Evolutionary conservation across 1,140 invertebrate genomes (phyloP), one percentile per base, ranked within the genome.

Genomic region (Diabrotica undecimpunctata): DNA sequence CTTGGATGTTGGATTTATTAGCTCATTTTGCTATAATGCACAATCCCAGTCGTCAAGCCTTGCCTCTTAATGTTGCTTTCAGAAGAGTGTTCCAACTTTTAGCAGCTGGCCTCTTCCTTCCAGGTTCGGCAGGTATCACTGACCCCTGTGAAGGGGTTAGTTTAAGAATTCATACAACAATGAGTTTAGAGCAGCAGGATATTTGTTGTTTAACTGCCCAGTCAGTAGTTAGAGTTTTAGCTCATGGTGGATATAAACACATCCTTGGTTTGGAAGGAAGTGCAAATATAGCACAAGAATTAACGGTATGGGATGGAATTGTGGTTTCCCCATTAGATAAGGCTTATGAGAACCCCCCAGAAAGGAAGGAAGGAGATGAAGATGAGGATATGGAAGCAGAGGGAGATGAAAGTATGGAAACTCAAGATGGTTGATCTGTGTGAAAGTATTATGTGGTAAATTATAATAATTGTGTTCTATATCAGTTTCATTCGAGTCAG

Each of bases 1-100:
- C 96, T 1, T 99, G 96, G 97, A 96, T 98, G 87, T 83, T 99
- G 35, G 97, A 99, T 81, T 82, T 99, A 11, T 81, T 99, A 71
- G 94, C 95, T 2, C 96, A 99, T 80, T 95, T 97, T 82, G 91
- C 95, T 52, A 94, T 98, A 64, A 95, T 98, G 90, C 97, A 96
- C 79, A 98, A 97, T 80, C 94, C 95, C 0, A 90, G 89, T 57
- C 81, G 96, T 41, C 94, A 97, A 81, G 94, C 96, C 2, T 79
- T 99, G 55, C 90, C 96, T 0, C 90, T 99, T 61, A 95, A 96
- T 75, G 84, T 91, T 59, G 96, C 96, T 0, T 95, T 94, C 74
- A 79, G 86, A 67, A 83, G 95, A 70, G 89, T 92, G 53, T 86
- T 99, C 55, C 95, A 98, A 72, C 82, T 99, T 12, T 81, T 99